These are phyloP conservation scores for Atlantisia rogersi DNA, from an alignment of 2,113 vertebrate species.

Conservation along the genomic window DNA sequence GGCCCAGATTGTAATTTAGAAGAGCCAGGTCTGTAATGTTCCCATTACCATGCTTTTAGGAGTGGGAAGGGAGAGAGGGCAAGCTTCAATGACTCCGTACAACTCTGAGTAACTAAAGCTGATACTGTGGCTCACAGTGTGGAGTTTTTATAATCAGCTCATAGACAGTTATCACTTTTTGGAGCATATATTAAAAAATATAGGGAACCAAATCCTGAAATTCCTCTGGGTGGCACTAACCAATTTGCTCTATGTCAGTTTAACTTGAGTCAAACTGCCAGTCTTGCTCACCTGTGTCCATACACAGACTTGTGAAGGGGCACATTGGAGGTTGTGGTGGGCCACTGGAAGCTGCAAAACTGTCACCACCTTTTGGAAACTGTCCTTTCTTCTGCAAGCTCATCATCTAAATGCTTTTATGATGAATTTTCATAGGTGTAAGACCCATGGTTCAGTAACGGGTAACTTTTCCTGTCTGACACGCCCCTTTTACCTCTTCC, in stretches of 20 bases:
- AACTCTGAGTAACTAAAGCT: background rate
- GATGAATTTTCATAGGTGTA: background rate
- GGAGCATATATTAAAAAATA: background rate
- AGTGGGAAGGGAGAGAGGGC: background rate
- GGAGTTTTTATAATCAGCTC: background rate
- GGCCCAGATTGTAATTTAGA: background rate
- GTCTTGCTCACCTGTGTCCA: background rate
- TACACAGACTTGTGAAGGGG: background rate
- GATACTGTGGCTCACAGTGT: background rate
- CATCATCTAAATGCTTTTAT: background rate
- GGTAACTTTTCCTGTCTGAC: background rate
- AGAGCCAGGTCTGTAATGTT: background rate
- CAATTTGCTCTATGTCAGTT: background rate
- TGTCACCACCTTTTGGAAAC: background rate
- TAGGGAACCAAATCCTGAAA: background rate
- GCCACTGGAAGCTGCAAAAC: background rate
- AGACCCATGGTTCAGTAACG: background rate
- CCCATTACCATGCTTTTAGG: background rate
- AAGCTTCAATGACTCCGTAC: background rate
- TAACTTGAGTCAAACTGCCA: too few species aligned
- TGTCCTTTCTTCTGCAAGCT: background rate
- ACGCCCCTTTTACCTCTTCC: background rate
- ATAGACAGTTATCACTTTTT: background rate
- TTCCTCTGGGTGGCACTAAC: background rate
- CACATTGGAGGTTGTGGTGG: background rate